phyloP scores from a whole-genome alignment of 2,888 invertebrate genomes.

The Chrysomela aeneicollis region DNA sequence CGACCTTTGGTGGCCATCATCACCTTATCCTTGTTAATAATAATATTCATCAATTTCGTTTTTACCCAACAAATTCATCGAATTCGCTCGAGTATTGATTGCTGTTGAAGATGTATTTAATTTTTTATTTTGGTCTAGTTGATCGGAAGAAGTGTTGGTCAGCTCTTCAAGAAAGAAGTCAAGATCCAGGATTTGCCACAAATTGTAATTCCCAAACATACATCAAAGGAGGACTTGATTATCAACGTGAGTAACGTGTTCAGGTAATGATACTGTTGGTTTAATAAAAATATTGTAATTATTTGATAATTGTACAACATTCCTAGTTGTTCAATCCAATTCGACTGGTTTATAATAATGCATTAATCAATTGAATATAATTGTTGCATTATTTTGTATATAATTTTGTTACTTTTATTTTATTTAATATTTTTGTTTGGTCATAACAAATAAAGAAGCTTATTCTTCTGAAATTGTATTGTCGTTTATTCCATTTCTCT shows the following conservation, averaged over 20 bases:
- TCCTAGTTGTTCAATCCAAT: slow-evolving; percentile 43
- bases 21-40: too few relatives aligned
- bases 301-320: slow-evolving; percentile 42
- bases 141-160: slow-evolving; percentile 85
- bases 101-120: background rate
- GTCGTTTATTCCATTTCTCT: too few relatives aligned
- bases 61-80: too few relatives aligned
- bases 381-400: slow-evolving; percentile 50
- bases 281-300: slow-evolving; percentile 37
- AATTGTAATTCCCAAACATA: slow-evolving; percentile 64
- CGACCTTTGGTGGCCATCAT: too few relatives aligned
- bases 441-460: slow-evolving; percentile 42
- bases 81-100: too few relatives aligned
- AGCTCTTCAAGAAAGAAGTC: slow-evolving; percentile 87
- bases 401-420: slow-evolving; percentile 50
- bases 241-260: slow-evolving; percentile 57
- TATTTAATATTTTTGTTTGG: slow-evolving; percentile 48
- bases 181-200: slow-evolving; percentile 86
- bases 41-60: too few relatives aligned
- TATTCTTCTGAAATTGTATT: slow-evolving; percentile 19
- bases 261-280: slow-evolving; percentile 46
- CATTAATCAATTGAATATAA: slow-evolving; percentile 28
- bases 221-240: slow-evolving; percentile 53
- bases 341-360: slow-evolving; percentile 33
- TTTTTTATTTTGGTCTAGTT: slow-evolving; percentile 65